Evolutionary conservation across 1,140 invertebrate species (phyloP), one percentile per base, ranked within the genome.

Genomic region (Sycobia sp.): DNA sequence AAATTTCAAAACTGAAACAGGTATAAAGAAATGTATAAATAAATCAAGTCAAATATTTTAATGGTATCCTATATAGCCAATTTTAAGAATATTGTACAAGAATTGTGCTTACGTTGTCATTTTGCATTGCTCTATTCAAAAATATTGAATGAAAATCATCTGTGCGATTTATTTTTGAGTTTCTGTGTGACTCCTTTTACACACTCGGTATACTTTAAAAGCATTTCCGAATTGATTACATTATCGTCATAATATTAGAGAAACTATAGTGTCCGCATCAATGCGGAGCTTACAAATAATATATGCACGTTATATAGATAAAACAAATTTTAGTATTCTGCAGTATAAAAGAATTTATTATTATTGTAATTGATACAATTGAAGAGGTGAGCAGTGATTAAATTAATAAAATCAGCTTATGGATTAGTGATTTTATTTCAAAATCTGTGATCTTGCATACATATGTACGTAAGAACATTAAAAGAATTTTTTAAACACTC

Each of bases 361-460:
- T 44, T 34, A 41, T 34, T 23, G 20, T 50, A 50, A 50, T 59
- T 11, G 36, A 9, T 50, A 59, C 49, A 18, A 23, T 23, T 38
- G 27, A 50, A 47, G 60, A 62, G 51, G 51, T 49, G 32, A 29
- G 46, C 58, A 61, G 49, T 59, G 11, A 39, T 38, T 20, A 51
- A 34, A 8, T 10, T 1, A 39, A 53, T 25, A 23, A 22, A 51
- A 55, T 55, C 38, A 44, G 41, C 29, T 34, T 57, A 5, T 57
- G 23, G 23, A 27, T 39, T 58, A 46, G 16, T 49, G 46, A 54
- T 16, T 53, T 62, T 7, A 9, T 62, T 62, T 54, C 11, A 23
- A 50, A 41, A 53, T 11, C 50, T 62, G 59, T 54, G 50, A 62
- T 54, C 22, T 53, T 20, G 9, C 14, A 54, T 38, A n/a, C n/a